These are phyloP conservation scores for Mormyrus lacerda DNA, from an alignment of 2,113 vertebrate genomes.

Conservation along the genomic window DNA sequence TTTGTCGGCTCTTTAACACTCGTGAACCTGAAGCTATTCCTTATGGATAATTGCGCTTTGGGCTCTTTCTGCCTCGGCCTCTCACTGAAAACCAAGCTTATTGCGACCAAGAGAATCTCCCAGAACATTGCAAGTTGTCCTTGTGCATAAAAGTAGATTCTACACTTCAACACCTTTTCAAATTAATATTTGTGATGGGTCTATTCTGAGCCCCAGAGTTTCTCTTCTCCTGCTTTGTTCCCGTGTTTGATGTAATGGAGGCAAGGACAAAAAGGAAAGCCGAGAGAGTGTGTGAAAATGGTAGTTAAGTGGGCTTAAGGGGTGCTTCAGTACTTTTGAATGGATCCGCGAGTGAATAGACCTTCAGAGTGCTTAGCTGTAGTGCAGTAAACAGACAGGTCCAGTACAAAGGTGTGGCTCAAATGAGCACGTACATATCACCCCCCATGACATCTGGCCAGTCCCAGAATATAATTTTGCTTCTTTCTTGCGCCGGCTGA, in stretches of 20 bases:
- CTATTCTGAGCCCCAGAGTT: conserved; percentile 97
- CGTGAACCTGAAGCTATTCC: conserved; percentile 92
- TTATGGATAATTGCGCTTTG: conserved; percentile 98
- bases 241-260: conserved; percentile 99
- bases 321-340: conserved; percentile 99
- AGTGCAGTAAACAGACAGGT: conserved; percentile 99
- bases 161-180: conserved; percentile 99
- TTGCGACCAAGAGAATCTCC: conserved; percentile 95
- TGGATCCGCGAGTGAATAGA: conserved; percentile 95
- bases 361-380: conserved; percentile 95
- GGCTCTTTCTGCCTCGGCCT: conserved; percentile 89
- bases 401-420: conserved; percentile 98
- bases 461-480: conserved; percentile 90
- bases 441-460: conserved; percentile 94
- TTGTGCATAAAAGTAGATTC: conserved; percentile 99
- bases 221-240: conserved; percentile 99
- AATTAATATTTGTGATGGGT: conserved; percentile 99
- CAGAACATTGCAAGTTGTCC: conserved; percentile 98
- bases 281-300: conserved; percentile 99
- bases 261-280: conserved; percentile 99
- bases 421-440: conserved; percentile 98
- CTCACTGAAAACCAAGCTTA: conserved; percentile 99
- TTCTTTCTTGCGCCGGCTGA: conserved; percentile 69
- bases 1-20: conserved; percentile 86
- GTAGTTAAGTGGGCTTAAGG: conserved; percentile 99